Conservation (phyloP, 1,140 invertebrate species). For the Brachionus rotundiformis region DNA sequence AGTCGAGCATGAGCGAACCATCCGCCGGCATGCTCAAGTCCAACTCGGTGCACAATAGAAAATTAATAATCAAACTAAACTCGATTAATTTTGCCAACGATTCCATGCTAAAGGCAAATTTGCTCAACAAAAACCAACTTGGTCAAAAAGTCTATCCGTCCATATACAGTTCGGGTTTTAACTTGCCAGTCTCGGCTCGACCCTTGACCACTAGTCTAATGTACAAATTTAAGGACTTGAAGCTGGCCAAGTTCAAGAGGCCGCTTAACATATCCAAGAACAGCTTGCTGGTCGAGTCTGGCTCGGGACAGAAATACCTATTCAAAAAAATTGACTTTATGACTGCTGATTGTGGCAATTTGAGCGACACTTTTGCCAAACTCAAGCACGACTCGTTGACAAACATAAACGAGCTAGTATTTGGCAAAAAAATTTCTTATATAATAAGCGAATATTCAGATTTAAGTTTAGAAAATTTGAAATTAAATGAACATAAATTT, state of each 20-base stretch:
- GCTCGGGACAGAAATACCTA: neutral
- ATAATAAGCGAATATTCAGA: slow-evolving; percentile 28
- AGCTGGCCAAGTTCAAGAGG: neutral
- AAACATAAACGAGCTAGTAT: neutral
- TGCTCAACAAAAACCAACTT: neutral
- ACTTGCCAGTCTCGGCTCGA: neutral
- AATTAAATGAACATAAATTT: slow-evolving; percentile 28
- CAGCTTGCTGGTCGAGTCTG: neutral
- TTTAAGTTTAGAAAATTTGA: slow-evolving; percentile 43
- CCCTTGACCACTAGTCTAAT: neutral
- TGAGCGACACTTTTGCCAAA: neutral
- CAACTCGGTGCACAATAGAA: neutral
- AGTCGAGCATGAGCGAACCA: neutral
- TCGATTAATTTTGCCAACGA: slow-evolving; percentile 33
- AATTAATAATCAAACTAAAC: slow-evolving; percentile 30
- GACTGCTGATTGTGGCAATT: neutral
- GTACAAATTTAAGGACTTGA: neutral
- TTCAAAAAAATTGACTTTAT: neutral
- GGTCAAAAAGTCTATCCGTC: neutral
- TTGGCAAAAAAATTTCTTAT: slow-evolving; percentile 2
- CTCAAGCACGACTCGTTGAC: neutral
- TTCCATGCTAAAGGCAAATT: neutral
- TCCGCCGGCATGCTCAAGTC: neutral
- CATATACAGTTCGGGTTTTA: neutral
- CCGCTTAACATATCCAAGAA: neutral